A percentile compares a stretch with the other conserved stretches of the same genome.
These are phyloP conservation scores for Caracal caracal DNA, from an alignment of 2,113 vertebrate genomes.

Conservation along the genomic window DNA sequence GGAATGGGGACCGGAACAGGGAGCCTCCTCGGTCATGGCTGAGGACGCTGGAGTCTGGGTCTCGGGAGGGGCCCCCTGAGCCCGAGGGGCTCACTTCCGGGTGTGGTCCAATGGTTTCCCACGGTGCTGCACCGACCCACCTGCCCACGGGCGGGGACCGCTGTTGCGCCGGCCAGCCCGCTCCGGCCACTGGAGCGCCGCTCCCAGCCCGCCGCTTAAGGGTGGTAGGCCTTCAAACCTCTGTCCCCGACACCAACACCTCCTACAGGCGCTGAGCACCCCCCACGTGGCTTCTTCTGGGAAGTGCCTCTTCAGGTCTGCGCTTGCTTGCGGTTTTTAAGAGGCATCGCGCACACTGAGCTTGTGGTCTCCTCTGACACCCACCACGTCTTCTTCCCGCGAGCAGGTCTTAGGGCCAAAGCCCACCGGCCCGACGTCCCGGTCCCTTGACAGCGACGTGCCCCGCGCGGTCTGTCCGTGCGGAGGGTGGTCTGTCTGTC, in stretches of 20 bases:
- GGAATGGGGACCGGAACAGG: too few relatives aligned
- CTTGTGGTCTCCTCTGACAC: background rate
- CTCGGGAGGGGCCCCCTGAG: rapidly evolving
- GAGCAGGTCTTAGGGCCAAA: background rate
- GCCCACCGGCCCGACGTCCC: background rate
- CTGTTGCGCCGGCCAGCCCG: too few relatives aligned
- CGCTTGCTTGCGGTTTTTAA: background rate
- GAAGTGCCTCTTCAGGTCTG: background rate
- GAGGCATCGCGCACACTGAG: background rate
- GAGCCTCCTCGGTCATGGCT: background rate
- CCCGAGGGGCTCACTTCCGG: background rate
- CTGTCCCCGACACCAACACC: rapidly evolving
- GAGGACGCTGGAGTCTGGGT: background rate
- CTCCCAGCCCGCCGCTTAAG: too few relatives aligned
- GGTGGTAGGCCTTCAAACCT: rapidly evolving
- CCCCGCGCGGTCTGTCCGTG: rapidly evolving
- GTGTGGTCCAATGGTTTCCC: too few relatives aligned
- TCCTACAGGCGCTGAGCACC: rapidly evolving
- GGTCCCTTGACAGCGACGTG: background rate
- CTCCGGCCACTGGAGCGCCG: too few relatives aligned
- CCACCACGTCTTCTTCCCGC: background rate
- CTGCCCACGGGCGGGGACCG: background rate
- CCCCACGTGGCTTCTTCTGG: background rate
- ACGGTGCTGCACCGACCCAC: too few relatives aligned
- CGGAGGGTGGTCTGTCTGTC: rapidly evolving